phyloP scores from a whole-genome alignment of 2,113 vertebrate species.

The Zingel zingel region DNA sequence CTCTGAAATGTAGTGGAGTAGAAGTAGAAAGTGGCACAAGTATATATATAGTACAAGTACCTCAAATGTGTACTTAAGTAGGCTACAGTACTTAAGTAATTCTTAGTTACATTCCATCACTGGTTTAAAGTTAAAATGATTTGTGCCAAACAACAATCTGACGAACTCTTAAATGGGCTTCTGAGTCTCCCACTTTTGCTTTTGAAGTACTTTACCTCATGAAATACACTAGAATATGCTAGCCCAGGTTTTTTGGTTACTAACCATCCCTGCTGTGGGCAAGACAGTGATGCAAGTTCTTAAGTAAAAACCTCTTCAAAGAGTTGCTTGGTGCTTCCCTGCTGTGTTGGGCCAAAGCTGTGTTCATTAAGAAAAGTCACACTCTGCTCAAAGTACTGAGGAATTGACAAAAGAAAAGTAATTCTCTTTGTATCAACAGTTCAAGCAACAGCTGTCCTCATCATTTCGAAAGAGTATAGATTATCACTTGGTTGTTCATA shows the following conservation, averaged over 20 bases:
- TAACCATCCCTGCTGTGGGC: constrained; percentile 22
- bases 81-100: too few relatives aligned
- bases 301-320: constrained; percentile 51
- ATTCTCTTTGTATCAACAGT: not conserved
- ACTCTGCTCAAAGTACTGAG: constrained; percentile 31
- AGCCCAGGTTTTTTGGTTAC: constrained; percentile 11
- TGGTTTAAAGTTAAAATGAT: too few relatives aligned
- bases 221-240: not conserved
- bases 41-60: too few relatives aligned
- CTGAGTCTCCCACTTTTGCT: not conserved
- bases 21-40: too few relatives aligned
- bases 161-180: not conserved
- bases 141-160: not conserved
- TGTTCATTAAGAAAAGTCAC: constrained; percentile 42
- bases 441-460: not conserved
- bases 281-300: constrained; percentile 43
- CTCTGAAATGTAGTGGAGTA: too few relatives aligned
- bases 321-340: constrained; percentile 14
- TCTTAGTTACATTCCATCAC: too few relatives aligned
- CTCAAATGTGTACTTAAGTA: too few relatives aligned
- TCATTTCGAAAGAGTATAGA: not conserved
- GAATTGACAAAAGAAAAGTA: constrained; percentile 29
- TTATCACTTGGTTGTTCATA: not conserved
- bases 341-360: constrained; percentile 29
- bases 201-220: not conserved